These are phyloP conservation scores for Elysia chlorotica DNA, from an alignment of 1,140 invertebrate species.

Conservation along the genomic window DNA sequence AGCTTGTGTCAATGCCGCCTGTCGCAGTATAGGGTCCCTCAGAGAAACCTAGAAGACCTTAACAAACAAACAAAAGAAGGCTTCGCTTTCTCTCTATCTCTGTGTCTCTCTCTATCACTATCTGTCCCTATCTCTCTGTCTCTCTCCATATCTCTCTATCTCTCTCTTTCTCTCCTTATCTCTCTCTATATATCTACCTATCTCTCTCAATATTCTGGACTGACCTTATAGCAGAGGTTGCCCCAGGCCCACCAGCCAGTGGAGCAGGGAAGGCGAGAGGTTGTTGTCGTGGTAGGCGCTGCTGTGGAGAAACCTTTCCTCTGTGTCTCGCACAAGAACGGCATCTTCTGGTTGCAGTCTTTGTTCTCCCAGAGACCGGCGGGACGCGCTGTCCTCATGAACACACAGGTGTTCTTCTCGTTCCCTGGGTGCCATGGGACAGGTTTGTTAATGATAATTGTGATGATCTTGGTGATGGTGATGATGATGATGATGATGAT, in stretches of 20 bases:
- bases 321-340: slow-evolving; percentile 28
- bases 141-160: too few species aligned
- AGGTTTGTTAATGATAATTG: background rate
- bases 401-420: slow-evolving; percentile 25
- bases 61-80: too few species aligned
- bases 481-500: background rate
- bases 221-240: slow-evolving; percentile 14
- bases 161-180: too few species aligned
- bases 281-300: slow-evolving; percentile 12
- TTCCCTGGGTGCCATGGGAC: slow-evolving; percentile 20
- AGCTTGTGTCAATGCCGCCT: too few species aligned
- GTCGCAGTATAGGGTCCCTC: too few species aligned
- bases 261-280: slow-evolving; percentile 7
- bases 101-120: too few species aligned
- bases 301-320: slow-evolving; percentile 30
- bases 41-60: too few species aligned
- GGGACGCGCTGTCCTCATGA: slow-evolving; percentile 15
- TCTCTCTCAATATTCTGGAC: too few species aligned
- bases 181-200: too few species aligned
- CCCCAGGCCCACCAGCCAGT: slow-evolving; percentile 6
- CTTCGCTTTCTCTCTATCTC: too few species aligned
- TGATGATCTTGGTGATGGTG: background rate
- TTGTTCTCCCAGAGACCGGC: slow-evolving; percentile 28
- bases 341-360: slow-evolving; percentile 21
- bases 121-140: too few species aligned